Evolutionary conservation across 2,113 vertebrate genomes (phyloP).

Genomic region (Limnothrissa miodon): DNA sequence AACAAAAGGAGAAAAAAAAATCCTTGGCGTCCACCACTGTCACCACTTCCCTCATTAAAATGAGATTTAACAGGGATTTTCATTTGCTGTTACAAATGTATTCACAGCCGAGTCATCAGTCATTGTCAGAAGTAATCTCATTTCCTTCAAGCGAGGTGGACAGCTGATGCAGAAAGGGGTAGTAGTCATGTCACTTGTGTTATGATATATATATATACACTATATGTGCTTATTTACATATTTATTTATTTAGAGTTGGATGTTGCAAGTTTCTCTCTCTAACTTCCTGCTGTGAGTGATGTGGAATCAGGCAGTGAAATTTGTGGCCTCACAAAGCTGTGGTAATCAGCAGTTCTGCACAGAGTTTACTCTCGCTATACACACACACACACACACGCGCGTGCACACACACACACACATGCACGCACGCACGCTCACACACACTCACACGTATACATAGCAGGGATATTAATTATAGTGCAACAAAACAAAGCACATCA

Average conservation of each 20-base stretch:
- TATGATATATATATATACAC: not conserved
- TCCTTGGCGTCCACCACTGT: conserved; percentile 42
- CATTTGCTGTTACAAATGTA: conserved; percentile 56
- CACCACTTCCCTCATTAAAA: conserved; percentile 52
- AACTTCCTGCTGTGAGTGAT: not conserved
- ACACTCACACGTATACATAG: not conserved
- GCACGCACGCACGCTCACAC: not conserved
- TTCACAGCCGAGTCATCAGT: conserved; percentile 52
- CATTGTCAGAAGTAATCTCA: conserved; percentile 57
- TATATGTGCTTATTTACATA: not conserved
- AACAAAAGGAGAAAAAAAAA: conserved; percentile 34
- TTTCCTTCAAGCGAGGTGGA: conserved; percentile 46
- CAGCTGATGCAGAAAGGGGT: conserved; percentile 24
- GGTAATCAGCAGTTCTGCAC: conserved; percentile 22
- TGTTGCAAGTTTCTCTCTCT: not conserved
- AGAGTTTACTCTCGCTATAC: not conserved
- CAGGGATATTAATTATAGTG: conserved; percentile 46
- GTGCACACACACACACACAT: not conserved
- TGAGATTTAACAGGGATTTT: conserved; percentile 57
- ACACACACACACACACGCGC: not conserved
- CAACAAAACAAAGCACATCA: conserved; percentile 25
- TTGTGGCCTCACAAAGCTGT: conserved; percentile 7
- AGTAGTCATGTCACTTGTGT: conserved; percentile 11
- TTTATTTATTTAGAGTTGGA: conserved; percentile 4
- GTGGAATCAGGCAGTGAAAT: not conserved